Base-by-base conservation (phyloP, 1,140 invertebrate species). In the Alviniconcha marisindica region DNA sequence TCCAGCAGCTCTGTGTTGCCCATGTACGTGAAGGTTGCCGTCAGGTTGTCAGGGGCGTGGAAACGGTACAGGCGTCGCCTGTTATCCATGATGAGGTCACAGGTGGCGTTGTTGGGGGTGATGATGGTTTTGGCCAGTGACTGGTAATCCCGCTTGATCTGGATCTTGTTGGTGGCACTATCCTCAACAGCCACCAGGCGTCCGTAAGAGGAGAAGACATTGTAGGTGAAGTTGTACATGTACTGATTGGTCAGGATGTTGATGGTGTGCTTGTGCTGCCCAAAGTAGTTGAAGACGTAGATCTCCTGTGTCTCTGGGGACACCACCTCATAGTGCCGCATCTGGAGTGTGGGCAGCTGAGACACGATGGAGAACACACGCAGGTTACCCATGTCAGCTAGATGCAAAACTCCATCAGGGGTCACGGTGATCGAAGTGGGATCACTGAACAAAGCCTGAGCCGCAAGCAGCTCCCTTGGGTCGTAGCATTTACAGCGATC, bases 241-340 rank as follows among this genome's bases (percentile, higher is more conserved):
- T 96, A 97, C 92, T 98, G 97, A 0, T 97, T 97, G 0, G 97
- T 99, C 2, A 98, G 93, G 82, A 99, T 98, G 91, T 98, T 98
- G 84, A 96, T 96, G 0, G 98, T 99, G 48, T 96, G 95, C 2
- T 97, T 95, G 89, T 99, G 98, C 91, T 99, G 97, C 0, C 98
- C 98, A 90, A 98, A 98, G 87, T 97, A 94, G 90, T 99, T 99
- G 91, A 99, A 99, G 0, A 98, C 96, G 89, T 98, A 99, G 48
- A 99, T 95, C 94, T 99, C 98, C 86, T 97, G 96, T 0, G 97
- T 96, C 96, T 96, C 87, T 95, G 97, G 93, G 0, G 97, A 98
- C 14, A 97, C 96, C 76, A 99, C 97, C 90, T 97, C 96, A 92
- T 98, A 99, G 92, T 98, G 97, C 7, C 97, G 96, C 12, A 96